Base-by-base conservation (phyloP, 1,140 invertebrate genomes). In the Drosophila sp. region DNA sequence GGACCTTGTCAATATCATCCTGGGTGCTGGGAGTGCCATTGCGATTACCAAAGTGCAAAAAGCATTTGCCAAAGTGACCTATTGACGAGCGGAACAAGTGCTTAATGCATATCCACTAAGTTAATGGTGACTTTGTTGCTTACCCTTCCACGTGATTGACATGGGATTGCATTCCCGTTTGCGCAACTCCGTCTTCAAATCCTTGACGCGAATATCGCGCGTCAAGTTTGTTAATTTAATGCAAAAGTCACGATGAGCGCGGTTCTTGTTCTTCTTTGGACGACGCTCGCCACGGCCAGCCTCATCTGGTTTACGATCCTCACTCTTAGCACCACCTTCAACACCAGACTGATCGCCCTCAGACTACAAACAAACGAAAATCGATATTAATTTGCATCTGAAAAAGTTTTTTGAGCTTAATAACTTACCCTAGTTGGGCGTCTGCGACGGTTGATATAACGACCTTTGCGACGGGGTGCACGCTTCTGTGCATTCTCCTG, bases 41-140 rank as follows among this genome's bases (percentile, higher is more conserved):
- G 8, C 93, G 86, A 82, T 94, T 95, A 30, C 92, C 93, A 76
- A 95, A 95, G 77, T 95, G 94, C 55, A 95, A 91, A 70, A 93
- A 94, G 79, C 94, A 95, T 70, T 93, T 93, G 23, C 94, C 94
- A 66, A 92, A 92, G 5, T 94, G 93, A 66, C 93, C 93, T 92
- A 66, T 4, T 7, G 38, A 38, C 23, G 50, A 29, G 0, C 3
- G 38, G 41, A 17, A 1, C 0, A 5, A 11, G 0, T 25, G 23
- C 5, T 73, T 6, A 55, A 40, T 11, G 33, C 1, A 17, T 10
- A 35, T 6, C 23, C 5, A 38, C 2, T 23, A 32, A 3, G 1
- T 5, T 1, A 32, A 17, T 0, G 6, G 10, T 27, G 35, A 23
- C 1, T 6, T 4, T 3, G 4, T 4, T 27, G 2, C 76, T 25